Base-by-base conservation (phyloP, 2,113 vertebrate species). In the Nothocercus julius region DNA sequence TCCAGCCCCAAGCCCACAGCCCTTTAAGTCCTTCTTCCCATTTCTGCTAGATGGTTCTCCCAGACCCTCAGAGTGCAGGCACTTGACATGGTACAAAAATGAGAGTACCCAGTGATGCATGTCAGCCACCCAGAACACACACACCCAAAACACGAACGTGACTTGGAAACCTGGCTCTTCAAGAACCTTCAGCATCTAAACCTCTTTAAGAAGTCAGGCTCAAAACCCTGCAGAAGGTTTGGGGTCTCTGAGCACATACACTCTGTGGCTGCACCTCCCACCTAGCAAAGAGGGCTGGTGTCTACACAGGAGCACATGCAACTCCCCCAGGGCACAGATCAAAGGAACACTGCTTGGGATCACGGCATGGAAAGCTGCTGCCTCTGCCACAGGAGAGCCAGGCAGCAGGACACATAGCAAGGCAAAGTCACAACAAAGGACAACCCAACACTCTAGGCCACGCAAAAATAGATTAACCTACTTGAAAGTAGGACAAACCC, bases 381-480 rank as follows among this genome's bases (percentile, higher is more conserved):
- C 74, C 38, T 87, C 49, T 58, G 58, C 69, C 68, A 38, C 1
- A 5, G 73, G 61, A 91, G 76, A 76, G 70, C 78, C n/a, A 40
- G 66, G 79, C 9, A 0, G 25, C 28, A 68, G 74, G 77, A 70
- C 2, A 7, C 0, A 0, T 0, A 42, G 78, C 59, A 62, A 93
- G n/a, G 83, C 83, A 97, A 96, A 90, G 95, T 97, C 95, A 95
- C 77, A 13, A 8, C 58, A 84, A 82, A 96, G 93, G 95, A 96
- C 90, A 89, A 61, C 22, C 14, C 85, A 82, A 51, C 51, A 86
- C 73, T 45, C 67, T 51, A 42, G 86, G 90, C 73, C 90, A 89
- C 63, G 94, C 83, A 97, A 96, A 97, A 97, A 97, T 95, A 97
- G 95, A 94, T 93, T 82, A 86, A 93, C 96, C 95, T 95, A 95